These are phyloP conservation scores for Aspidiotus rigidus DNA, from an alignment of 2,888 invertebrate species.

Conservation along the genomic window DNA sequence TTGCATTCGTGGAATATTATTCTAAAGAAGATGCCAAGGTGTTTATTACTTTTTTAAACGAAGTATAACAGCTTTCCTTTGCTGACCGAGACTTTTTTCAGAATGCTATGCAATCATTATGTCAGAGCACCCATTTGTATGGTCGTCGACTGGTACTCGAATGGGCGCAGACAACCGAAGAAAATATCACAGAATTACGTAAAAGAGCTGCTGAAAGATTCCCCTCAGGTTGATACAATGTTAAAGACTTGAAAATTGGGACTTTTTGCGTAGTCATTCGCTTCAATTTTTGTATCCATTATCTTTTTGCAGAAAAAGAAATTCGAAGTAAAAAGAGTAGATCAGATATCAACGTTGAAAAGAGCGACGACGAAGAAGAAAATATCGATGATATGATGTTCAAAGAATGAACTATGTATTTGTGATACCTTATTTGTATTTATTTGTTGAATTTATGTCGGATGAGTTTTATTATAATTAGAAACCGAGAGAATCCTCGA, in stretches of 20 bases:
- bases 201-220: conserved; percentile 73
- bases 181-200: conserved; percentile 67
- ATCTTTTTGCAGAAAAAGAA: conserved; percentile 9
- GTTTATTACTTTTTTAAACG: conserved; percentile 1
- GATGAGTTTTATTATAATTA: no score
- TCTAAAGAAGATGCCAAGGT: conserved; percentile 87
- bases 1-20: conserved; percentile 90
- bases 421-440: no score
- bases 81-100: conserved; percentile 44
- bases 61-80: not conserved
- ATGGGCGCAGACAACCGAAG: conserved; percentile 76
- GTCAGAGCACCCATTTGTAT: conserved; percentile 95
- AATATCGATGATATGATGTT: no score
- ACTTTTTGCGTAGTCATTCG: not conserved
- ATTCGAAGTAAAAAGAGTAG: conserved; percentile 18
- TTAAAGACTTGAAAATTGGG: not conserved
- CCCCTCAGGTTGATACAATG: conserved; percentile 17
- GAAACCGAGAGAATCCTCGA: no score
- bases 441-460: no score
- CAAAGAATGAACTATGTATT: no score
- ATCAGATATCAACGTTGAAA: conserved; percentile 8
- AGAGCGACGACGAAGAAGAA: conserved; percentile 17
- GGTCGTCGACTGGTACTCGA: conserved; percentile 89
- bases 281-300: not conserved
- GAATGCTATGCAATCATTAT: conserved; percentile 85